phyloP scores from a whole-genome alignment of 2,113 vertebrate genomes.

The Chitala chitala region DNA sequence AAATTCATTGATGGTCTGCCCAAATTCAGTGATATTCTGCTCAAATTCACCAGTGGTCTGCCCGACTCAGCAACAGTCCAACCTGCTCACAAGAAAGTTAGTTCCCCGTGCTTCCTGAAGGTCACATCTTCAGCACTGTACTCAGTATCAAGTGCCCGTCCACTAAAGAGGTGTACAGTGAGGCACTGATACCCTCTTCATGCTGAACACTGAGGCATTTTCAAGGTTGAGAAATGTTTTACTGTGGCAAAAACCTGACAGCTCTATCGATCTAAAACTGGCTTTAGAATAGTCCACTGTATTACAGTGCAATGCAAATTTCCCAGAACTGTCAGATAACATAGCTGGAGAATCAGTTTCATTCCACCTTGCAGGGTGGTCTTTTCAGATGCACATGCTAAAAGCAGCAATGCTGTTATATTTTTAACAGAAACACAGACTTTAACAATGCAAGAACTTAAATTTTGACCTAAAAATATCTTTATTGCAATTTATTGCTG shows the following conservation, averaged over 20 bases:
- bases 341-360: no score
- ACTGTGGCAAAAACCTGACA: background rate
- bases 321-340: background rate
- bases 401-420: no score
- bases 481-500: no score
- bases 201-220: background rate
- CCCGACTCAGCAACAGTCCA: slow-evolving; percentile 4
- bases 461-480: no score
- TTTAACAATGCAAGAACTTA: no score
- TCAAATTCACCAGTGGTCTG: background rate
- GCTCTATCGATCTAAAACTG: background rate
- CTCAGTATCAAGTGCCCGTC: slow-evolving; percentile 1
- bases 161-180: background rate
- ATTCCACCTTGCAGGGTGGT: no score
- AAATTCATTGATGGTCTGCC: background rate
- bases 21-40: background rate
- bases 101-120: slow-evolving; percentile 9
- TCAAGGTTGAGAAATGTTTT: background rate
- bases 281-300: background rate
- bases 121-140: background rate
- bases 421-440: no score
- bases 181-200: background rate
- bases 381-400: no score
- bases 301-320: background rate
- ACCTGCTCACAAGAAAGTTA: no score